Conservation (phyloP, 2,113 vertebrate genomes). For the Callorhinus ursinus region DNA sequence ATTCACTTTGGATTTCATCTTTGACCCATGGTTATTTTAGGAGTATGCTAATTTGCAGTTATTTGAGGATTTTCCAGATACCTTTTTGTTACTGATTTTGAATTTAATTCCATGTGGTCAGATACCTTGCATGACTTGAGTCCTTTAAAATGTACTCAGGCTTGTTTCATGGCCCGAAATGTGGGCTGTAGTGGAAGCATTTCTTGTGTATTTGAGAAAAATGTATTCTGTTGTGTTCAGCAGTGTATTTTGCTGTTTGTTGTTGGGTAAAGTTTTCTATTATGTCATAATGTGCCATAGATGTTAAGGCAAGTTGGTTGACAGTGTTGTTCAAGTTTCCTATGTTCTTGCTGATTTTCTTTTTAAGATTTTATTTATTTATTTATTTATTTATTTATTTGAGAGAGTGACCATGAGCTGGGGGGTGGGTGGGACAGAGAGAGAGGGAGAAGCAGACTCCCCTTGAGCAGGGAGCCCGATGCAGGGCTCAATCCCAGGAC, state of each 20-base stretch:
- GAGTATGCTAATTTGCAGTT: not conserved
- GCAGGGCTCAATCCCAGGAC: not conserved
- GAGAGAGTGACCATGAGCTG: not conserved
- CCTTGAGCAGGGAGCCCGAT: no score
- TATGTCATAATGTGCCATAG: constrained; percentile 14
- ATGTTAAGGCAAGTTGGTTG: not conserved
- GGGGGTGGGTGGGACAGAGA: not conserved
- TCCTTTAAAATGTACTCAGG: not conserved
- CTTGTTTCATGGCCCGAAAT: not conserved
- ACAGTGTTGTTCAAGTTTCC: not conserved
- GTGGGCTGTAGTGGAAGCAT: not conserved
- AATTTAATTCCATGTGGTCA: not conserved
- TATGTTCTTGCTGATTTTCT: not conserved
- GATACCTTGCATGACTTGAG: not conserved
- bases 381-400: not conserved
- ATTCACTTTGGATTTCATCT: not conserved
- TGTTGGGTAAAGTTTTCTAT: not conserved
- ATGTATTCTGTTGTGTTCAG: not conserved
- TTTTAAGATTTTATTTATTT: not conserved
- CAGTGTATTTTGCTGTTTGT: not conserved
- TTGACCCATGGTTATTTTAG: not conserved
- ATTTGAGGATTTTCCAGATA: not conserved
- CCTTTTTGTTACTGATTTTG: not conserved
- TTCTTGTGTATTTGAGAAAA: not conserved
- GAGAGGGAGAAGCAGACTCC: no score